A percentile compares a stretch with the other conserved stretches of the same genome.
phyloP scores from a whole-genome alignment of 2,797 vertebrate genomes.

The Sebastes kiyomatsui region DNA sequence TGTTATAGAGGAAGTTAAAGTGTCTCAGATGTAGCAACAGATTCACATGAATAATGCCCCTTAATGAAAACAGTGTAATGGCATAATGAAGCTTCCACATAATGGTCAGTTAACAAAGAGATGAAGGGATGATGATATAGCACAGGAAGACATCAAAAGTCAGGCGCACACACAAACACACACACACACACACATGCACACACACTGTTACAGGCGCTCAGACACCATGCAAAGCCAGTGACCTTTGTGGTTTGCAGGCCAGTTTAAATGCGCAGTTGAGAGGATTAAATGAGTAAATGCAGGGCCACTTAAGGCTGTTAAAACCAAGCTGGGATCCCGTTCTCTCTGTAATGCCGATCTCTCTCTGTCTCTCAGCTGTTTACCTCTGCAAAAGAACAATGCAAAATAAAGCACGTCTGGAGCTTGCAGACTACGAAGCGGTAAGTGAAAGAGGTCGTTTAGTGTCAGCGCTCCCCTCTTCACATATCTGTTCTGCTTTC shows the following conservation, averaged over 20 bases:
- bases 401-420: constrained; percentile 98
- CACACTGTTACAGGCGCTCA: constrained; percentile 20
- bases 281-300: constrained; percentile 72
- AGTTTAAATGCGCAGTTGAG: constrained; percentile 73
- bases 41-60: constrained; percentile 60
- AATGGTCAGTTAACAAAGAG: constrained; percentile 68
- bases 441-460: constrained; percentile 82
- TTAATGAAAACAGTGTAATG: constrained; percentile 74
- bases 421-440: constrained; percentile 97
- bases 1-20: constrained; percentile 41
- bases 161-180: neutral
- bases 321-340: constrained; percentile 49
- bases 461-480: constrained; percentile 27
- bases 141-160: constrained; percentile 60
- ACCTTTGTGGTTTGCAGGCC: constrained; percentile 66
- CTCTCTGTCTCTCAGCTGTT: constrained; percentile 87
- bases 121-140: constrained; percentile 58
- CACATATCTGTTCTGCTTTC: constrained; percentile 10
- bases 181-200: neutral
- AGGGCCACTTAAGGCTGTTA: constrained; percentile 74
- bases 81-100: constrained; percentile 65
- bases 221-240: constrained; percentile 32
- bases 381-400: constrained; percentile 99
- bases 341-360: constrained; percentile 40
- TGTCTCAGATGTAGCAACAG: constrained; percentile 46